Conservation (phyloP, 2,113 vertebrate species). For the Mirounga angustirostris region DNA sequence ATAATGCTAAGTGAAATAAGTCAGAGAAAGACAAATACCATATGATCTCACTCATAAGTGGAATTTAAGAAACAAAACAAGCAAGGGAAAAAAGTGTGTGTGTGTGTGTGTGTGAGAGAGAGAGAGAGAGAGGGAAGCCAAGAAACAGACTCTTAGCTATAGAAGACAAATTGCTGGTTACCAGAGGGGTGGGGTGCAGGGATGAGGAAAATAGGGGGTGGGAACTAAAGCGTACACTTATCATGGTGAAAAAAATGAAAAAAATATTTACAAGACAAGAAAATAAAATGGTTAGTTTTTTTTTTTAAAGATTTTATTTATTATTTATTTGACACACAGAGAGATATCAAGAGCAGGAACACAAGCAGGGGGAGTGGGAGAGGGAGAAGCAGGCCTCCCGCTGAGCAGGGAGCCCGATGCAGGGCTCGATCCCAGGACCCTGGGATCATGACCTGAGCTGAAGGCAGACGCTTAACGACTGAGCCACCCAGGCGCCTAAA, state of each 20-base stretch:
- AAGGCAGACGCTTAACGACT: too few species aligned
- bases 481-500: not conserved
- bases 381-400: too few species aligned
- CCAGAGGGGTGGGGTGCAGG: not conserved
- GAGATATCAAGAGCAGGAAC: too few species aligned
- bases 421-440: too few species aligned
- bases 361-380: too few species aligned
- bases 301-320: too few species aligned
- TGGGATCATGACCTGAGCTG: too few species aligned
- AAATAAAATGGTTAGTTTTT: not conserved
- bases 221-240: not conserved
- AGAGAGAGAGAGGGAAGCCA: not conserved
- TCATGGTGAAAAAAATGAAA: not conserved
- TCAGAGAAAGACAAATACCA: not conserved
- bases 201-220: not conserved
- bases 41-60: not conserved
- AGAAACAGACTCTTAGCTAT: not conserved
- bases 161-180: not conserved
- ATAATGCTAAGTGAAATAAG: not conserved
- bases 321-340: too few species aligned
- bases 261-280: not conserved
- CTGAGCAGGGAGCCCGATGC: too few species aligned
- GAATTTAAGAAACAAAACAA: not conserved
- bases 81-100: not conserved
- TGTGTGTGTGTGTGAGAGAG: not conserved